These are phyloP conservation scores for Acyrthosiphon pisum DNA, from an alignment of 1,140 invertebrate genomes.

Conservation along the genomic window DNA sequence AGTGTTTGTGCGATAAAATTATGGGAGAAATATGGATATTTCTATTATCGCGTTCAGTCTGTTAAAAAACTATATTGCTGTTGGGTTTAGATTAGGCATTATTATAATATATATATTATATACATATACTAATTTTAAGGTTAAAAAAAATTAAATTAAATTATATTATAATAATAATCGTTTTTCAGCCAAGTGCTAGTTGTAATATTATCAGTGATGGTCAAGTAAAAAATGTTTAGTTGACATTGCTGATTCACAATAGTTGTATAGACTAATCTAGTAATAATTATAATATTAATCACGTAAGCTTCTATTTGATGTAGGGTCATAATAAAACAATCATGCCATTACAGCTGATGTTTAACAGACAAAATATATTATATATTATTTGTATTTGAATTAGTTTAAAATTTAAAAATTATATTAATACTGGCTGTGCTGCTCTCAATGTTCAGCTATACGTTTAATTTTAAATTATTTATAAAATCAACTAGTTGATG, in stretches of 20 bases:
- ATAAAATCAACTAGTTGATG: background rate
- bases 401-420: slow-evolving; percentile 14
- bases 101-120: background rate
- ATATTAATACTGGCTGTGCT: slow-evolving; percentile 5
- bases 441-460: background rate
- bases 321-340: background rate
- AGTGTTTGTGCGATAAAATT: background rate
- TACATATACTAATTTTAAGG: background rate
- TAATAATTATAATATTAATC: slow-evolving; percentile 13
- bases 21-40: background rate
- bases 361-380: background rate
- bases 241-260: background rate
- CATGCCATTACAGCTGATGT: background rate
- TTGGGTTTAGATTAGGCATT: slow-evolving; percentile 7
- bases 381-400: background rate
- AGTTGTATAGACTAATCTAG: slow-evolving; percentile 1
- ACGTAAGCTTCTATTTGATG: background rate
- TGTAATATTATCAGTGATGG: background rate
- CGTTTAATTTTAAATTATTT: background rate
- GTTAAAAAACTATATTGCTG: background rate
- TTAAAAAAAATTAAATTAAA: slow-evolving; percentile 7
- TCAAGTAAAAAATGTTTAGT: background rate
- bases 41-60: slow-evolving; percentile 7
- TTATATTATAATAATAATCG: background rate
- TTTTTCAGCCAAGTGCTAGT: slow-evolving; percentile 1